phyloP scores from a whole-genome alignment of 2,888 invertebrate genomes.

The Trichogramma dendrolimi region DNA sequence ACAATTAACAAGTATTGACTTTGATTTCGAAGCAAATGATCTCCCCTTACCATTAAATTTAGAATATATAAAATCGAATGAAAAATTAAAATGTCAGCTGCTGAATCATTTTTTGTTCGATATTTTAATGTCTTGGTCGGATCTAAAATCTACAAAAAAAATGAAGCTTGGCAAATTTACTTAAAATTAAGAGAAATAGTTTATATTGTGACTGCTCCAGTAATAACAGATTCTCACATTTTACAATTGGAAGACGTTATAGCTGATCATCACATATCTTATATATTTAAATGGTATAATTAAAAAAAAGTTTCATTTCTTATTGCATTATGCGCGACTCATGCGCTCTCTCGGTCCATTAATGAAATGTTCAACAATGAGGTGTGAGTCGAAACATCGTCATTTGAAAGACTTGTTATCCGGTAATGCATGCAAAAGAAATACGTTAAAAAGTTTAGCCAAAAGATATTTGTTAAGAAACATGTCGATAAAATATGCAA shows the following conservation, averaged over 20 bases:
- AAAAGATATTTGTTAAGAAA: too few relatives aligned
- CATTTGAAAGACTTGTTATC: too few relatives aligned
- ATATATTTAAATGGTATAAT: background rate
- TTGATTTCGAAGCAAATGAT: too few relatives aligned
- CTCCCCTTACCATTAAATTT: too few relatives aligned
- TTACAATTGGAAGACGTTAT: conserved; percentile 21
- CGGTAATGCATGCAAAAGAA: too few relatives aligned
- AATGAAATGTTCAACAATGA: conserved; percentile 1
- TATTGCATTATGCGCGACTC: background rate
- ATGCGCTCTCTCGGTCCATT: background rate
- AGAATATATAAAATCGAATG: too few relatives aligned
- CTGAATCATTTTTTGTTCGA: too few relatives aligned
- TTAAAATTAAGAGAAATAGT: conserved; percentile 27
- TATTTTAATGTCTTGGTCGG: too few relatives aligned
- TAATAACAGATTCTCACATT: conserved; percentile 15
- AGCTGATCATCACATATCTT: conserved; percentile 16
- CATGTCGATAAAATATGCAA: too few relatives aligned
- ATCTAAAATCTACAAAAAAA: background rate
- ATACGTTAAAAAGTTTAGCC: too few relatives aligned
- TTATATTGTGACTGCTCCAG: conserved; percentile 25
- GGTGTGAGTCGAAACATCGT: conserved; percentile 3
- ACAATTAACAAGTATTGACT: too few relatives aligned
- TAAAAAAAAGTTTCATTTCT: conserved; percentile 2
- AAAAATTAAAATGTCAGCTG: too few relatives aligned
- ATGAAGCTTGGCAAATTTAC: conserved; percentile 28